A percentile compares a stretch with the other conserved stretches of the same genome.
Evolutionary conservation across 2,113 vertebrate species (phyloP).

Genomic region (Apus apus): DNA sequence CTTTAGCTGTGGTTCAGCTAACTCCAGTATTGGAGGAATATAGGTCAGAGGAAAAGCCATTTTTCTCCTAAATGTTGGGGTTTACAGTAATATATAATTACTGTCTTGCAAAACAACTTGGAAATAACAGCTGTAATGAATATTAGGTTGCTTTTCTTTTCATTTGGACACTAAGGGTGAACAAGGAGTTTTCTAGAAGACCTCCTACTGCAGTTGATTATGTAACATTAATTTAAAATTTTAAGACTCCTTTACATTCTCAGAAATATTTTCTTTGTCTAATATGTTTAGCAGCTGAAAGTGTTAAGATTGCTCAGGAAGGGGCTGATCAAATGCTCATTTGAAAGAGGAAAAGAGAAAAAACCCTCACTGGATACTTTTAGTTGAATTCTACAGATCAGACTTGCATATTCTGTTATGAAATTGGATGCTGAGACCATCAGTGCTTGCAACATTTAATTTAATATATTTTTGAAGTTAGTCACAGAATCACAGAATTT

Average conservation of each 20-base stretch:
- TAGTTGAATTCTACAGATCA: background rate
- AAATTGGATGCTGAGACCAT: background rate
- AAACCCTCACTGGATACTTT: background rate
- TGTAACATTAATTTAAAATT: background rate
- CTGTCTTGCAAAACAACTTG: background rate
- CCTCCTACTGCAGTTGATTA: background rate
- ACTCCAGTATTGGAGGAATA: background rate
- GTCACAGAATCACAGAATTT: no score
- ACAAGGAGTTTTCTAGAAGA: background rate
- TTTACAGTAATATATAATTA: background rate
- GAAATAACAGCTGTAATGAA: background rate
- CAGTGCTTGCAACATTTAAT: background rate
- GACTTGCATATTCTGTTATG: background rate
- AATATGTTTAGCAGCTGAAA: background rate
- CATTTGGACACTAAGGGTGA: background rate
- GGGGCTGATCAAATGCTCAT: background rate
- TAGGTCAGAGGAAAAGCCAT: background rate
- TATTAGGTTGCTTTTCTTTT: background rate
- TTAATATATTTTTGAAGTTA: background rate
- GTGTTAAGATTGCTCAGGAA: background rate
- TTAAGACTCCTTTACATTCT: background rate
- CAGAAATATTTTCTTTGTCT: background rate
- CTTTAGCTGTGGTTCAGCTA: background rate
- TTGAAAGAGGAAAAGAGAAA: background rate
- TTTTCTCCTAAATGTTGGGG: background rate